Percentiles rank a stretch among this genome's conserved stretches.
These are phyloP conservation scores for Leptopilina drosophilae DNA, from an alignment of 2,888 invertebrate species.

Conservation along the genomic window DNA sequence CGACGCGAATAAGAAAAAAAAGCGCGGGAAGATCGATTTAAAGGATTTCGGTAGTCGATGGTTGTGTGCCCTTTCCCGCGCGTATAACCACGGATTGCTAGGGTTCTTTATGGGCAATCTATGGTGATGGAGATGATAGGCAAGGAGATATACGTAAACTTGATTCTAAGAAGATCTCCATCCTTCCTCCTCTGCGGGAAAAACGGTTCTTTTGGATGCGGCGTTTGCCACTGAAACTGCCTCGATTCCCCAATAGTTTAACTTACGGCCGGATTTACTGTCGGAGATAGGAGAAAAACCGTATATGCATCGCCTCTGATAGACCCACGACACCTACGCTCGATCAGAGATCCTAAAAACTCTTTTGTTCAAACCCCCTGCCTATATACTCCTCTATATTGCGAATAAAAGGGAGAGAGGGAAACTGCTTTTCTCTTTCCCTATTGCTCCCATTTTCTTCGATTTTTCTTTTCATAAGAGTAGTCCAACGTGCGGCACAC, in stretches of 20 bases:
- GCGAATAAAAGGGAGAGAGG: no score
- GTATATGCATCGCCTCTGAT: slow-evolving; percentile 67
- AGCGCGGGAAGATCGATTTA: slow-evolving; percentile 62
- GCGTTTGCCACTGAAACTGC: slow-evolving; percentile 45
- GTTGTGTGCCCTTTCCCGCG: slow-evolving; percentile 57
- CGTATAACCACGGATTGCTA: slow-evolving; percentile 76
- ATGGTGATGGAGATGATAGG: slow-evolving; percentile 77
- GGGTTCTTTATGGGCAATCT: slow-evolving; percentile 77
- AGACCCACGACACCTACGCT: slow-evolving; percentile 71
- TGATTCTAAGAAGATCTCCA: slow-evolving; percentile 73
- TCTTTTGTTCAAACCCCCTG: slow-evolving; percentile 18
- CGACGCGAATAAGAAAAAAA: slow-evolving; percentile 52
- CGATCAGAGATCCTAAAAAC: slow-evolving; percentile 67
- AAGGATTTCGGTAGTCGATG: slow-evolving; percentile 64
- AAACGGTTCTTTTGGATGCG: slow-evolving; percentile 51
- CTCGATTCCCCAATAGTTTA: slow-evolving; percentile 76
- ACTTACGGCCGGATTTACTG: slow-evolving; percentile 77
- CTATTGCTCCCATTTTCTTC: slow-evolving; percentile 41
- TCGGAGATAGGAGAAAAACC: slow-evolving; percentile 71
- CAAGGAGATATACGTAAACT: slow-evolving; percentile 76
- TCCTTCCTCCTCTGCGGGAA: slow-evolving; percentile 53
- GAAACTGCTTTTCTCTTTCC: not conserved
- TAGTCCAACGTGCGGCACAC: not conserved
- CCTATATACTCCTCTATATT: not conserved
- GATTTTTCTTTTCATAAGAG: not conserved